Base-by-base conservation (phyloP, 2,888 invertebrate genomes). In the Amiota minor region DNA sequence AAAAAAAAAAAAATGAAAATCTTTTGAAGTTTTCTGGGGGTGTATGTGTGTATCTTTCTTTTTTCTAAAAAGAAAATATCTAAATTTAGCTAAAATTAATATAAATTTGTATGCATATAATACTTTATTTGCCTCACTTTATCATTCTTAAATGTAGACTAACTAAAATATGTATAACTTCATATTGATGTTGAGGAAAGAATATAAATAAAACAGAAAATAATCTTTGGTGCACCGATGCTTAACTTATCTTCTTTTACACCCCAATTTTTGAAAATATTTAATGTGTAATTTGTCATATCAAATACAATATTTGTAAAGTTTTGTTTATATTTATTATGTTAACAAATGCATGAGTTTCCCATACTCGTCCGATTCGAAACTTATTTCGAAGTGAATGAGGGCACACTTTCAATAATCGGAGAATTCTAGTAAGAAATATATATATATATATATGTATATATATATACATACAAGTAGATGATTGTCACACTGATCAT, bases 31-130 rank as follows among this genome's bases (percentile, higher is more conserved):
- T 35, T 35, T 6, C 35, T 35, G 35, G 2, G 35, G 35, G 35
- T 35, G 35, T 35, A 1, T 35, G n/a, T 35, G 35, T 35, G 2
- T 35, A 35, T 35, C 6, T 35, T 35, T 35, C 6, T 6, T 35
- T 35, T 35, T 35, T 56, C 16, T n/a, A 23, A n/a, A 10, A 16
- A n/a, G 12, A n/a, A 20, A n/a, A 12, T 14, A 49, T 65, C 75
- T 68, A 75, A 68, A 65, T 68, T 67, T 76, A 76, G 68, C 11
- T 75, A 70, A 74, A 79, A 79, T 75, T 72, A 79, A 79, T 77
- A 78, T 74, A 70, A 77, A 79, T 77, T 79, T 79, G 76, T 76
- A 74, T 74, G 74, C 45, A 70, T 74, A 76, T 79, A 72, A 9
- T 14, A 61, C 6, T 20, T 16, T 50, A n/a, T 12, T 35, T 53